phyloP scores from a whole-genome alignment of 2,113 vertebrate species.

The Astur gentilis region DNA sequence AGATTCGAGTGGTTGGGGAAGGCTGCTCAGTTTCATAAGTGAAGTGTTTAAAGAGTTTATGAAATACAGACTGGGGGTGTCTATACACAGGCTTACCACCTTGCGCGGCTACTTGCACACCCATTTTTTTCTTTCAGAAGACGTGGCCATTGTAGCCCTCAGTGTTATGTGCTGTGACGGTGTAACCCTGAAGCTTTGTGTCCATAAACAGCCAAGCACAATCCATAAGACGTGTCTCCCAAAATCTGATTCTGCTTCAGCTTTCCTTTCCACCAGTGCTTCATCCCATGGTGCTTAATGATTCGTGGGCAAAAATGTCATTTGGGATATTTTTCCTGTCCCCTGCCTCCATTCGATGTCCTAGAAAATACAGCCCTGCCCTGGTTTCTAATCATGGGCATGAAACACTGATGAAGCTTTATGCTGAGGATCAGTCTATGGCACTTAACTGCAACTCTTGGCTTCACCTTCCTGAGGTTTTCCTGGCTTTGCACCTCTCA shows the following conservation, averaged over 20 bases:
- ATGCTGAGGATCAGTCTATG: background rate
- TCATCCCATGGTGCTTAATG: background rate
- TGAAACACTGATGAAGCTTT: background rate
- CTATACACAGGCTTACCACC: too few species aligned
- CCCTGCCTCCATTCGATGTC: background rate
- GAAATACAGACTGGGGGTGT: background rate
- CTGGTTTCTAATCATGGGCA: background rate
- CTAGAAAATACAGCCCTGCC: background rate
- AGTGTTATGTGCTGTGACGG: background rate
- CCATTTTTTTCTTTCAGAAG: background rate
- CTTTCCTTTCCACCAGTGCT: background rate
- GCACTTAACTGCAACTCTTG: background rate
- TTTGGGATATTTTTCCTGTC: background rate
- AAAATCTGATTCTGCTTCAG: background rate
- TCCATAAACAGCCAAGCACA: background rate
- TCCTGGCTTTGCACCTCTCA: background rate
- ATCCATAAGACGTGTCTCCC: background rate
- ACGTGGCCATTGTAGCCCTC: accelerated
- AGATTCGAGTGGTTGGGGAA: background rate
- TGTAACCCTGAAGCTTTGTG: background rate
- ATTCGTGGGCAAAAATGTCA: background rate
- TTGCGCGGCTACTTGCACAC: background rate
- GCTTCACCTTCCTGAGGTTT: background rate
- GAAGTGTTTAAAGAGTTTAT: background rate
- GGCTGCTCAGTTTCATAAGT: background rate